Evolutionary conservation across 2,113 vertebrate genomes (phyloP).

Genomic region (Solea solea): DNA sequence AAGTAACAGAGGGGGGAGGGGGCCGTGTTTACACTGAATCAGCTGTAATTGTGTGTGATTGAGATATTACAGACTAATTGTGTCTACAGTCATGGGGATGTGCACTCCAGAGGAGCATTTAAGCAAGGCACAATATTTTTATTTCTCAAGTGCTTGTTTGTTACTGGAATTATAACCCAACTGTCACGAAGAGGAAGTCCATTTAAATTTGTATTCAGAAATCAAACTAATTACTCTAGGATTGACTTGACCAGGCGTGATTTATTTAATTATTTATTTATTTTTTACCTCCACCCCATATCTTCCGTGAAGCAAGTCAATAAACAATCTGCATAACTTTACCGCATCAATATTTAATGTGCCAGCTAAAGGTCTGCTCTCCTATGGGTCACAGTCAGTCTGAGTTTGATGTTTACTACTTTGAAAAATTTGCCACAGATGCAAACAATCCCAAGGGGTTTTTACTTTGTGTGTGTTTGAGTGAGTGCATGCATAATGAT

Average conservation of each 20-base stretch:
- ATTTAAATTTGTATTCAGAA: constrained; percentile 64
- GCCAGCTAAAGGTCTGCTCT: constrained; percentile 82
- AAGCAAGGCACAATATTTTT: constrained; percentile 48
- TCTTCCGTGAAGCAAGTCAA: constrained; percentile 80
- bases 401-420: constrained; percentile 81
- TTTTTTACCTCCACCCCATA: constrained; percentile 38
- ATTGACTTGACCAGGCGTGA: constrained; percentile 61
- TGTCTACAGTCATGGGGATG: constrained; percentile 49
- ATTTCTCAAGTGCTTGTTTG: constrained; percentile 74
- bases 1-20: constrained; percentile 59
- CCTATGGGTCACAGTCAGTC: constrained; percentile 77
- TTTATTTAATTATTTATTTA: constrained; percentile 13
- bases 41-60: constrained; percentile 77
- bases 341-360: constrained; percentile 92
- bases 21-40: constrained; percentile 68
- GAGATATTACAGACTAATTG: constrained; percentile 73
- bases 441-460: constrained; percentile 74
- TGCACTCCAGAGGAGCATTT: constrained; percentile 60
- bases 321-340: constrained; percentile 89
- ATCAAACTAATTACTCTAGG: constrained; percentile 69
- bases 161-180: constrained; percentile 57
- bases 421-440: constrained; percentile 83
- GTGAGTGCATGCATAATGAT: constrained; percentile 52
- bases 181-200: constrained; percentile 44
- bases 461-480: constrained; percentile 20